Base-by-base conservation (phyloP, 2,888 invertebrate species). In the Coenonympha glycerion region DNA sequence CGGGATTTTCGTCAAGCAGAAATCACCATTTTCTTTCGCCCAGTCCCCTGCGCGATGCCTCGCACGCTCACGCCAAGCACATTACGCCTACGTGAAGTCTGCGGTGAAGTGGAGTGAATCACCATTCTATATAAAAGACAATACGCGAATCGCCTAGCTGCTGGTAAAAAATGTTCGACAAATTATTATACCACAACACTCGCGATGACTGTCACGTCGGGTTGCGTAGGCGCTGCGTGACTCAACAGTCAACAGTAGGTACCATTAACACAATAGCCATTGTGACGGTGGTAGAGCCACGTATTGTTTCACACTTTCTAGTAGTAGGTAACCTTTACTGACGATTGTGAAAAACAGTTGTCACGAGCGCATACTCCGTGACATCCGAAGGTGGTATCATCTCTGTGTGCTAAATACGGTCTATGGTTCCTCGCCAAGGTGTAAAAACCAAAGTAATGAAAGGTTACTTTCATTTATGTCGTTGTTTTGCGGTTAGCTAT, bases 291-390 rank as follows among this genome's bases (percentile, higher is more conserved):
- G 62, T 57, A 56, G 58, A 21, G 48, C 41, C 55, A 36, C 52
- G 42, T 63, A 79, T 79, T 79, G 78, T 79, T 71, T 79, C 72
- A 72, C 66, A 66, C 77, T 79, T 78, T 79, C 78, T 77, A 76
- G 68, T 9, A 11, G 28, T 11, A 5, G 13, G 37, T 76, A 72
- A 76, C 79, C 77, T 77, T 74, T 72, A 66, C 70, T 64, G 65
- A 60, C 55, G 63, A 59, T 71, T 71, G 68, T 71, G 73, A 73
- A 75, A 73, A 75, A 73, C 66, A 54, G 11, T 53, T 53, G 53
- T 46, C 49, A 47, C 41, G 42, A 45, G 26, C 34, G 28, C 11
- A 24, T 15, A 15, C 9, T 22, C n/a, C n/a, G n/a, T 21, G 37
- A 22, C 37, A 13, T 1, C 13, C 8, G 42, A 42, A 21, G 31